Percentiles rank a stretch among this genome's conserved stretches.
These are phyloP conservation scores for Acrocera orbiculus DNA, from an alignment of 2,888 invertebrate species.

Conservation along the genomic window DNA sequence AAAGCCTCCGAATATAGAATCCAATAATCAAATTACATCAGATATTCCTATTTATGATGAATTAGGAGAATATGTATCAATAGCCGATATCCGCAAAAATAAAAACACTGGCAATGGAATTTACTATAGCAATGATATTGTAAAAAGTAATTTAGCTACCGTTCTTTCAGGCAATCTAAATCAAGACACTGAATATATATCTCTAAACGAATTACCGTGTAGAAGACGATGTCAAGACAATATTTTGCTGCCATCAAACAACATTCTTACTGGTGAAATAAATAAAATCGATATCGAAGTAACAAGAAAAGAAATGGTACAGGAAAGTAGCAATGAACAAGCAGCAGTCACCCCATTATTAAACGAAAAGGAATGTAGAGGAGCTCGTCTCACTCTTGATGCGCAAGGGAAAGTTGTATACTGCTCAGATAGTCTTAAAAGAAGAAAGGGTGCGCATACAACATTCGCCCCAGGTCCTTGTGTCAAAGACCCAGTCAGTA, in stretches of 20 bases:
- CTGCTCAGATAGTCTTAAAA: slow-evolving; percentile 66
- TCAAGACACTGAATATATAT: slow-evolving; percentile 62
- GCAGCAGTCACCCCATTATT: no score
- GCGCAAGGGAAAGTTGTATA: slow-evolving; percentile 77
- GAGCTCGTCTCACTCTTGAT: slow-evolving; percentile 65
- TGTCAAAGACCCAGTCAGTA: slow-evolving; percentile 55
- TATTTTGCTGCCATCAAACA: slow-evolving; percentile 6
- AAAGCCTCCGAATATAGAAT: slow-evolving; percentile 34
- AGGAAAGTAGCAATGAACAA: neutral
- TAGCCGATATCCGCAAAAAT: slow-evolving; percentile 65
- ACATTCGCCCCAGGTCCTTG: slow-evolving; percentile 79
- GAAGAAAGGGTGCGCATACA: slow-evolving; percentile 63
- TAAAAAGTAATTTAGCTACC: slow-evolving; percentile 42
- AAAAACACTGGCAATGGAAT: slow-evolving; percentile 36
- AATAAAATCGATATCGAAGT: slow-evolving; percentile 9
- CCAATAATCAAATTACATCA: neutral
- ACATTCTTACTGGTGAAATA: neutral
- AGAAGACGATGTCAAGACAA: slow-evolving; percentile 15
- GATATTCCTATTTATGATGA: slow-evolving; percentile 21
- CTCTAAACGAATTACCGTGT: slow-evolving; percentile 58
- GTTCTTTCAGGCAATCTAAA: slow-evolving; percentile 41
- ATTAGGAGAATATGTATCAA: slow-evolving; percentile 67
- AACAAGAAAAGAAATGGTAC: slow-evolving; percentile 2
- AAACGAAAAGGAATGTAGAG: slow-evolving; percentile 31
- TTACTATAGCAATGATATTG: slow-evolving; percentile 49